phyloP scores from a whole-genome alignment of 2,888 invertebrate species.

The Ochropleura leucogaster region DNA sequence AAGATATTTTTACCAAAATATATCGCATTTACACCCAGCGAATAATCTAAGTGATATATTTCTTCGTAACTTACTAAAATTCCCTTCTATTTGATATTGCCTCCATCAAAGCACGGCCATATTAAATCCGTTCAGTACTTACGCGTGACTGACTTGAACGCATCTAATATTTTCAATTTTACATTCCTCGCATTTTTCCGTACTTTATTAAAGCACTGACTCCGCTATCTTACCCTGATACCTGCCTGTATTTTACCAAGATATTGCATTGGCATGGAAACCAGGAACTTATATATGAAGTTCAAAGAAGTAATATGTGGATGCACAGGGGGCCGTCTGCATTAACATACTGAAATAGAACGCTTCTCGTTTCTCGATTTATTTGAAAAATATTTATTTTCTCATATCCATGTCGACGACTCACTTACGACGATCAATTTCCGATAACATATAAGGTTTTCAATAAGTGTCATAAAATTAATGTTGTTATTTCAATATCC shows the following conservation, averaged over 20 bases:
- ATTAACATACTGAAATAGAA: not conserved
- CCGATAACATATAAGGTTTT: too few relatives aligned
- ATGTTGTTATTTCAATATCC: too few relatives aligned
- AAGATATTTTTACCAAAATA: too few relatives aligned
- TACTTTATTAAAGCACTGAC: slow-evolving; percentile 1
- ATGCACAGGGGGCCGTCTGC: not conserved
- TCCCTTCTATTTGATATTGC: not conserved
- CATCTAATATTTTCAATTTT: slow-evolving; percentile 34
- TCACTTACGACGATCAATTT: too few relatives aligned
- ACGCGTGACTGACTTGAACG: not conserved
- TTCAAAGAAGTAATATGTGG: not conserved
- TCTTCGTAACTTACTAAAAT: not conserved
- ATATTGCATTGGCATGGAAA: slow-evolving; percentile 16
- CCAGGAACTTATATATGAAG: not conserved
- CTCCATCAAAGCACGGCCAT: not conserved
- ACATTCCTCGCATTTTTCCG: not conserved
- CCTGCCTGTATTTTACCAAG: slow-evolving; percentile 8
- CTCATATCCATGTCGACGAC: too few relatives aligned
- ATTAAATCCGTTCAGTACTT: slow-evolving; percentile 11
- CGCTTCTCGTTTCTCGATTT: not conserved
- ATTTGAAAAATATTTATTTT: not conserved
- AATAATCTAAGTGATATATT: not conserved
- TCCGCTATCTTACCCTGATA: not conserved
- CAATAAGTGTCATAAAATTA: too few relatives aligned
- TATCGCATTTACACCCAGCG: too few relatives aligned